A percentile compares a stretch with the other conserved stretches of the same genome.
Evolutionary conservation across 2,888 invertebrate species (phyloP).

Genomic region (Dolichopus griseipennis): DNA sequence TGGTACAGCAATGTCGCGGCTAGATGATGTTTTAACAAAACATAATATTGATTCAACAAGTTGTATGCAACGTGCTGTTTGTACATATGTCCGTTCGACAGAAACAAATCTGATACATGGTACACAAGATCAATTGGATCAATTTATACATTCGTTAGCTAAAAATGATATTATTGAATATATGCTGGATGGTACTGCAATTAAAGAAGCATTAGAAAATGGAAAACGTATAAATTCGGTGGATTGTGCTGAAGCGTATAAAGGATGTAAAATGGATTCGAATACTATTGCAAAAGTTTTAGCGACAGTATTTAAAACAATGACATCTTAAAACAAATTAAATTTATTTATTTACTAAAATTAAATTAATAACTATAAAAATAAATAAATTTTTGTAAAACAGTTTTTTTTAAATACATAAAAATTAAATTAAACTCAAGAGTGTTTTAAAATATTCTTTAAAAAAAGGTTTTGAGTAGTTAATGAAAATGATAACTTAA

Average conservation of each 20-base stretch:
- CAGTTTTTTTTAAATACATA: no score
- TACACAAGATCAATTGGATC: slow-evolving; percentile 50
- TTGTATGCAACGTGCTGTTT: slow-evolving; percentile 61
- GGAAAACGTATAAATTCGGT: slow-evolving; percentile 46
- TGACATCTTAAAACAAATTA: background rate
- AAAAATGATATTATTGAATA: slow-evolving; percentile 53
- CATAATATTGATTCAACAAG: slow-evolving; percentile 64
- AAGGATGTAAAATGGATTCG: slow-evolving; percentile 60
- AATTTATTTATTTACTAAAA: no score
- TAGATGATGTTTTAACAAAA: slow-evolving; percentile 57
- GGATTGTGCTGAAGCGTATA: slow-evolving; percentile 52
- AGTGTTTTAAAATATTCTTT: no score
- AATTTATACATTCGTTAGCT: slow-evolving; percentile 52
- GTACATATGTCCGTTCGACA: slow-evolving; percentile 63
- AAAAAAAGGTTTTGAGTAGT: no score
- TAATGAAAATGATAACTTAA: no score
- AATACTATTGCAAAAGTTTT: slow-evolving; percentile 45
- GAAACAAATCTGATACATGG: slow-evolving; percentile 55
- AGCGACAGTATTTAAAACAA: background rate
- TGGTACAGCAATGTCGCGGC: slow-evolving; percentile 27
- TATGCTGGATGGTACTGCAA: slow-evolving; percentile 60
- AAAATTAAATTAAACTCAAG: no score
- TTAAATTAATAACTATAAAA: no score
- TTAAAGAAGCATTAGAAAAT: slow-evolving; percentile 60
- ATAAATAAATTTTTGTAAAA: no score